Conservation (phyloP, 2,888 invertebrate species). For the Selenia dentaria region DNA sequence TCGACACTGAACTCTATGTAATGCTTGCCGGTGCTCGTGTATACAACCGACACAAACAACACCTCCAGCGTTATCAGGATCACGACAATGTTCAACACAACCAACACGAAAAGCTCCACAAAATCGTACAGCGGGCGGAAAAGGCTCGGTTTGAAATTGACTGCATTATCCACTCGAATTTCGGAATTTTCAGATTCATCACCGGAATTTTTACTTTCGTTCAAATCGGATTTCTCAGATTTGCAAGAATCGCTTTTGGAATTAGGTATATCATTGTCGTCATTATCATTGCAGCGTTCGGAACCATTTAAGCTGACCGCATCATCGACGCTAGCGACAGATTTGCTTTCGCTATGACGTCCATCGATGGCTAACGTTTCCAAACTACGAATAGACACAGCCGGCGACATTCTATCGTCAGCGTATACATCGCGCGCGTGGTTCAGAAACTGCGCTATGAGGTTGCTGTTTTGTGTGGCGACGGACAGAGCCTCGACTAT, state of each 20-base stretch:
- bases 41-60: conserved; percentile 48
- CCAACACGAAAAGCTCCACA: conserved; percentile 51
- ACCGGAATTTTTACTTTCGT: neutral
- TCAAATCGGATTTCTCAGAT: no score
- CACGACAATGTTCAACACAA: conserved; percentile 50
- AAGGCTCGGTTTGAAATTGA: conserved; percentile 18
- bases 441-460: conserved; percentile 53
- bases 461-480: conserved; percentile 53
- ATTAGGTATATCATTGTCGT: conserved; percentile 16
- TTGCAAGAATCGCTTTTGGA: neutral
- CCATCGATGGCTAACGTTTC: conserved; percentile 44
- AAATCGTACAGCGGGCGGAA: conserved; percentile 37
- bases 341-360: conserved; percentile 3
- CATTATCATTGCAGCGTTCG: conserved; percentile 12
- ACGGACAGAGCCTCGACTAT: conserved; percentile 51
- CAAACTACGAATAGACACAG: conserved; percentile 61
- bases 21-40: conserved; percentile 51
- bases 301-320: conserved; percentile 11
- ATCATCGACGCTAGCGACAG: conserved; percentile 1
- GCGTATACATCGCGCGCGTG: conserved; percentile 32
- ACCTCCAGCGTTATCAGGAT: conserved; percentile 47
- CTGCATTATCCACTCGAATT: conserved; percentile 6
- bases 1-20: conserved; percentile 54
- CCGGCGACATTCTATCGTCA: conserved; percentile 39
- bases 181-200: neutral